Evolutionary conservation across 2,797 vertebrate species (phyloP).

Genomic region (Anguilla obscura): DNA sequence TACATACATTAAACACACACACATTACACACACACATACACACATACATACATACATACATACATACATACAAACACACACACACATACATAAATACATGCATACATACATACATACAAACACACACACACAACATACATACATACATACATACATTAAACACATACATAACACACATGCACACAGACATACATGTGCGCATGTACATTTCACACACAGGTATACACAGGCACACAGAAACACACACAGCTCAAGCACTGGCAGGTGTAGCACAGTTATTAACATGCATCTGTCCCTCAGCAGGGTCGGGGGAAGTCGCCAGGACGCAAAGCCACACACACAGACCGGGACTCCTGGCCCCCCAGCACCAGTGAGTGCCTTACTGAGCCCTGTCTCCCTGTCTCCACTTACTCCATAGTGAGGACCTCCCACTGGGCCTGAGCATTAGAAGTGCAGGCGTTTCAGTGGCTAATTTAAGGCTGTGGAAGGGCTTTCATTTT

Average conservation of each 20-base stretch:
- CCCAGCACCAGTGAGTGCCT: constrained; percentile 81
- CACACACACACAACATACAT: too few relatives aligned
- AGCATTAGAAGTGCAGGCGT: background rate
- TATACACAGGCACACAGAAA: too few relatives aligned
- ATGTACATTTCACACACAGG: constrained; percentile 45
- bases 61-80: constrained; percentile 41
- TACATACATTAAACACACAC: background rate
- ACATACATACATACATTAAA: background rate
- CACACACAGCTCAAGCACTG: background rate
- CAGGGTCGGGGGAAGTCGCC: constrained; percentile 82
- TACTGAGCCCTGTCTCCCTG: background rate
- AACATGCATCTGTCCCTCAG: constrained; percentile 43
- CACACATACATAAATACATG: background rate
- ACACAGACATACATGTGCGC: too few relatives aligned
- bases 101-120: background rate
- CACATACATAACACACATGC: background rate
- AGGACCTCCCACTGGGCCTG: background rate
- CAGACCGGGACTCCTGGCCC: constrained; percentile 81
- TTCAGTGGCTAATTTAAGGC: background rate
- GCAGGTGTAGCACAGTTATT: constrained; percentile 29
- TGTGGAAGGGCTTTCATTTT: background rate
- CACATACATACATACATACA: background rate
- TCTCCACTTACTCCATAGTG: background rate
- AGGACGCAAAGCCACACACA: constrained; percentile 72
- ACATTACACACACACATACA: background rate